Evolutionary conservation across 2,888 invertebrate genomes (phyloP), one percentile per base, ranked within the genome.

Genomic region (Fragum whitleyi): DNA sequence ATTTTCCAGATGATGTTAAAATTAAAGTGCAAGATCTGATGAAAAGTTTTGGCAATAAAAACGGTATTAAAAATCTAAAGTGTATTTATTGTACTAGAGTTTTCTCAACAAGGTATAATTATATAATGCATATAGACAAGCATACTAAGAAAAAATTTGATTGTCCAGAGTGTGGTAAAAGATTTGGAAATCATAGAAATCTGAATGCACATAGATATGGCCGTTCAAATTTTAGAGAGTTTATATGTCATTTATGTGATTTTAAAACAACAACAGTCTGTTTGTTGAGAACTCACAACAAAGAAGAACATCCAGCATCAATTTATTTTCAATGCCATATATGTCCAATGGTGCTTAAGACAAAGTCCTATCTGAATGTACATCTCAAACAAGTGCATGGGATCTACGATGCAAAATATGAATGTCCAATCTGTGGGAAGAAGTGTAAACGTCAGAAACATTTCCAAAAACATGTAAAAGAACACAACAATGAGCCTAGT

Each of bases 321-420:
- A 28, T 26, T 7, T 36, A 7, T 0, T 79, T 74, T 42, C 70
- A 74, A 7, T 79, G 79, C 61, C 79, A 79, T 42, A 29, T 79
- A 2, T 79, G 79, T 62, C 59, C 79, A 16, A 79, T 70, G 47
- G 39, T 74, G 14, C 23, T 79, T 19, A 69, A 62, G 36, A 79
- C 74, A 19, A 79, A 74, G 29, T 69, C 79, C n/a, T 79, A 79
- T 53, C 65, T 79, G 21, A 79, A 74, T 65, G 69, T 79, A n/a
- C 79, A 79, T 47, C 36, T 79, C 16, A 74, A 79, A 61, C 21
- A 53, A 14, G 19, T 21, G 21, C 79, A 79, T 39, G 69, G 74
- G 21, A 65, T 79, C 51, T 32, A 69, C 71, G 79, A 79, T 0
- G 71, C 65, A 5, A 70, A 74, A n/a, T 79, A 62, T 47, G 67